A percentile compares a stretch with the other conserved stretches of the same genome.
Conservation (phyloP, 2,113 vertebrate genomes). For the human (Homo sapiens) region DNA sequence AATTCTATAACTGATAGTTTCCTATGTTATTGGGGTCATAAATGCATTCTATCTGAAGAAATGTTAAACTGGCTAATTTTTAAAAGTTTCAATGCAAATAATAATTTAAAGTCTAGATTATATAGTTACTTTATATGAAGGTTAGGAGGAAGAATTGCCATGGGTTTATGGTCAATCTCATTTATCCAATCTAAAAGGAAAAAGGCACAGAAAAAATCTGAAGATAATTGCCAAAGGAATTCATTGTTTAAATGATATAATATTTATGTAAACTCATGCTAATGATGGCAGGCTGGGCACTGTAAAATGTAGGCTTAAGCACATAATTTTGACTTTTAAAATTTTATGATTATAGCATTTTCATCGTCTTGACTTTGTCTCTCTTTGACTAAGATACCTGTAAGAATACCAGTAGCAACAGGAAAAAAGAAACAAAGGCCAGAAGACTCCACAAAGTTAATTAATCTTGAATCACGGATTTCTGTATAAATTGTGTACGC, state of each 20-base stretch:
- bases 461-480: background rate
- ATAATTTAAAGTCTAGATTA: background rate
- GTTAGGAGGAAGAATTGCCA: background rate
- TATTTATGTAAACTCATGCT: background rate
- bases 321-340: background rate
- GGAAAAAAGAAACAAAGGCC: background rate
- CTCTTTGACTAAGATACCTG: background rate
- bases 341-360: background rate
- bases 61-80: background rate
- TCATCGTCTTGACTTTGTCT: background rate
- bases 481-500: background rate
- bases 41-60: slow-evolving; percentile 8
- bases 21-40: background rate
- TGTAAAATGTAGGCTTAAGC: background rate
- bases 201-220: background rate
- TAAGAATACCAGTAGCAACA: background rate
- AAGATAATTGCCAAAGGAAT: background rate
- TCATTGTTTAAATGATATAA: background rate
- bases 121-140: background rate
- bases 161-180: background rate
- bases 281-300: background rate
- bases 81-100: background rate
- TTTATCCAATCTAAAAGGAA: background rate
- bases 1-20: background rate
- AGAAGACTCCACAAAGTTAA: background rate